Conservation (phyloP, 2,888 invertebrate genomes). For the Adelognathus sp. region DNA sequence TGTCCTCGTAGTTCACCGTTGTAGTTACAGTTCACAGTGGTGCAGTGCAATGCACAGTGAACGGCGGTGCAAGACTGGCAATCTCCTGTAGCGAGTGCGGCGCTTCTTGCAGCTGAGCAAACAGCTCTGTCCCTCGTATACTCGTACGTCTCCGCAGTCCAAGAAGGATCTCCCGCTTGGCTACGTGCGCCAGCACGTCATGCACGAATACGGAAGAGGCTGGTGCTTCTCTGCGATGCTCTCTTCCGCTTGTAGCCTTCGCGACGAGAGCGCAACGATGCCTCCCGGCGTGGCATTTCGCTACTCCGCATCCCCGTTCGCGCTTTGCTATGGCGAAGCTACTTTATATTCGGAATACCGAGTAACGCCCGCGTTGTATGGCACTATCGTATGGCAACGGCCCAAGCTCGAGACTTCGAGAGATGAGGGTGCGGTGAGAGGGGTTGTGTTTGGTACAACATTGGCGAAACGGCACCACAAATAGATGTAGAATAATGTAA, state of each 20-base stretch:
- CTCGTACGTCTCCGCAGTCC: conserved; percentile 57
- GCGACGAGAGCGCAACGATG: conserved; percentile 31
- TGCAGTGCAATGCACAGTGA: conserved; percentile 28
- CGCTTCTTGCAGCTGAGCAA: conserved; percentile 63
- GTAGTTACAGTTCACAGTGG: conserved; percentile 9
- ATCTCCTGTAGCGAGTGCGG: conserved; percentile 46
- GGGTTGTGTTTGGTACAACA: conserved; percentile 4
- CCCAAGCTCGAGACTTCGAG: conserved; percentile 19
- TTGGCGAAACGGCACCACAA: conserved; percentile 44
- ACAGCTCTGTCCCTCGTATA: conserved; percentile 64
- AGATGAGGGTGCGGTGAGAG: conserved; percentile 30
- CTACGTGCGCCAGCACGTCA: conserved; percentile 42
- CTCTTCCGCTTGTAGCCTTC: conserved; percentile 29
- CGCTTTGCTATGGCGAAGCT: conserved; percentile 57
- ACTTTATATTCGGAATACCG: conserved; percentile 73
- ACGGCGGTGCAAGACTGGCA: conserved; percentile 48
- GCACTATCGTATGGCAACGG: conserved; percentile 50
- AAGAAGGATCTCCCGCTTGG: conserved; percentile 38
- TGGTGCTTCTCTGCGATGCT: conserved; percentile 25
- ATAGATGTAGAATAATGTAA: conserved; percentile 42
- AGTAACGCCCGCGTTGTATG: conserved; percentile 57
- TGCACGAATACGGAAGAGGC: conserved; percentile 45
- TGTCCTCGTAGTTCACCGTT: neutral
- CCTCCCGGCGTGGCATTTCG: conserved; percentile 4
- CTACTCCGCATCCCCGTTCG: conserved; percentile 24